Conservation (phyloP, 2,113 vertebrate genomes). For the Tragelaphus buxtoni region DNA sequence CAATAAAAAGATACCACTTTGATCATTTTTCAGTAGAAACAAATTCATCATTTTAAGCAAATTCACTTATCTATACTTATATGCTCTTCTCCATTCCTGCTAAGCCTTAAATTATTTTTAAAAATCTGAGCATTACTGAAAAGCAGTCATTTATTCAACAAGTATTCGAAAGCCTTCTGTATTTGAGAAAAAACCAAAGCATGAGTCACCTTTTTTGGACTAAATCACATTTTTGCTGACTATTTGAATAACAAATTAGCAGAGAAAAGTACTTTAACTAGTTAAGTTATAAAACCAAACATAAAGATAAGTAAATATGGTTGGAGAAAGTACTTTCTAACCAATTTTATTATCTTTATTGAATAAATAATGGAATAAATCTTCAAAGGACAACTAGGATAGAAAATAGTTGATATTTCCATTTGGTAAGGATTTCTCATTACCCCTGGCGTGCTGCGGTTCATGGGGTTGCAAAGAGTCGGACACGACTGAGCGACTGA, state of each 20-base stretch:
- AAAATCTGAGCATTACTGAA: background rate
- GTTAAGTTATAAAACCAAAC: background rate
- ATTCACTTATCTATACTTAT: background rate
- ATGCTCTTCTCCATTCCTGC: background rate
- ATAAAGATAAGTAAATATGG: background rate
- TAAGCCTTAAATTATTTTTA: background rate
- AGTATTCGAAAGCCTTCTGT: background rate
- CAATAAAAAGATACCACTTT: background rate
- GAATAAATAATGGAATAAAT: background rate
- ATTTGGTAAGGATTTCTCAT: background rate
- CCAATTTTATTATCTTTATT: background rate
- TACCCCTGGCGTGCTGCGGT: no score
- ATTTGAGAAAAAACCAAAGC: background rate
- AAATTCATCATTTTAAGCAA: slow-evolving; percentile 5
- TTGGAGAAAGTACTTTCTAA: background rate
- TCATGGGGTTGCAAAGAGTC: no score
- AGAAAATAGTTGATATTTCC: background rate
- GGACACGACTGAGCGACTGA: no score
- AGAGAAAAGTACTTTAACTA: background rate
- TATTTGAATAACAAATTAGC: background rate
- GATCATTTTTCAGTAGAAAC: background rate
- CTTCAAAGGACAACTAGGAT: background rate
- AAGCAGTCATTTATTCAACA: background rate
- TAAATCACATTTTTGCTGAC: background rate
- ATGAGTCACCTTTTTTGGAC: background rate